Conservation (phyloP, 2,113 vertebrate genomes). For the Lates calcarifer region DNA sequence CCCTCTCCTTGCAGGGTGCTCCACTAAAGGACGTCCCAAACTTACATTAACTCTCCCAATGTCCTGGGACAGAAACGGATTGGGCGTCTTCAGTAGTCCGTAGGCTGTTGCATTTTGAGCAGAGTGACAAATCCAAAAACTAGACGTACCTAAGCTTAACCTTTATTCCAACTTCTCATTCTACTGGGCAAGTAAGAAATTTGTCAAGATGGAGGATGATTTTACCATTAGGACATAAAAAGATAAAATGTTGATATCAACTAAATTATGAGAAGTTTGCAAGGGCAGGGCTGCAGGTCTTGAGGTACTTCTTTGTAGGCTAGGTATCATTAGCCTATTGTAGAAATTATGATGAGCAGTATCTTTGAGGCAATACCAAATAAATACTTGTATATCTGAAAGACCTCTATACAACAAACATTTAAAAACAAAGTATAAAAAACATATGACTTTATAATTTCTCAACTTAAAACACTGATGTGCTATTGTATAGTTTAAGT, state of each 20-base stretch:
- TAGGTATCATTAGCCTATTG: neutral
- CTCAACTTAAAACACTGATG: neutral
- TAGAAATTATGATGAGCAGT: neutral
- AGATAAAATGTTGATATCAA: neutral
- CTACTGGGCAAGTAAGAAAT: neutral
- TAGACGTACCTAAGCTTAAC: neutral
- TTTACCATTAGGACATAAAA: neutral
- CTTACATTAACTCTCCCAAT: conserved; percentile 76
- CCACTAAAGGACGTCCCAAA: conserved; percentile 80
- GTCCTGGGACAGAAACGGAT: conserved; percentile 81
- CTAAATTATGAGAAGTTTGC: neutral
- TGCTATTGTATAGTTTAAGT: neutral
- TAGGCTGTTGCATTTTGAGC: conserved; percentile 47
- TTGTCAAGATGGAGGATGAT: neutral
- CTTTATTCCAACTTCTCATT: neutral
- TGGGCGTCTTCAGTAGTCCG: conserved; percentile 67
- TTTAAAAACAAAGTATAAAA: neutral
- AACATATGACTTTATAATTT: neutral
- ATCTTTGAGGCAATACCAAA: neutral
- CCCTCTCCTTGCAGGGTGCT: conserved; percentile 71
- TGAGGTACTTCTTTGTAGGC: neutral
- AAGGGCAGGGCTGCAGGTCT: neutral
- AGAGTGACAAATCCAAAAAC: conserved; percentile 51
- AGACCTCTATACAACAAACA: neutral
- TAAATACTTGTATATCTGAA: neutral